Percentiles rank a stretch among this genome's conserved stretches.
Evolutionary conservation across 2,888 invertebrate species (phyloP).

Genomic region (Dendrolimus houi): DNA sequence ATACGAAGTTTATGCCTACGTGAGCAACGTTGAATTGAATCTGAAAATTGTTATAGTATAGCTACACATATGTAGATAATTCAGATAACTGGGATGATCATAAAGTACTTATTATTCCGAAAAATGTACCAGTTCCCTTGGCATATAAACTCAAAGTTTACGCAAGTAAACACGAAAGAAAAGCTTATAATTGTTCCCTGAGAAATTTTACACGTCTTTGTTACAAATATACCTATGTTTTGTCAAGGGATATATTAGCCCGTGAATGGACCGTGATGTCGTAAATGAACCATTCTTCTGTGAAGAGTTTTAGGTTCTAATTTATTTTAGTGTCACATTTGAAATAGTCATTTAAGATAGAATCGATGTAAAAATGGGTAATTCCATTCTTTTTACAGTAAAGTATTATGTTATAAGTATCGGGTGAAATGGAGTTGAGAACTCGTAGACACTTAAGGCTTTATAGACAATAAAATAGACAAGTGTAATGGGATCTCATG

Average conservation of each 20-base stretch:
- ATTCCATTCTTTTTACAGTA: constrained; percentile 22
- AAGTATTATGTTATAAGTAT: constrained; percentile 32
- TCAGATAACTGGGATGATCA: too few species aligned
- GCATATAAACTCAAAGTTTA: constrained; percentile 38
- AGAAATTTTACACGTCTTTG: constrained; percentile 69
- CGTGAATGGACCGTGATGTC: constrained; percentile 49
- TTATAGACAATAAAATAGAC: constrained; percentile 63
- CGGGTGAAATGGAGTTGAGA: constrained; percentile 26
- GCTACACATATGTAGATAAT: too few species aligned
- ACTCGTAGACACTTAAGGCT: constrained; percentile 54
- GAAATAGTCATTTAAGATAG: constrained; percentile 32
- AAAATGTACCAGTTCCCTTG: constrained; percentile 13
- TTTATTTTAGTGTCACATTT: constrained; percentile 41
- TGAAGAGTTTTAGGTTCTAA: constrained; percentile 37
- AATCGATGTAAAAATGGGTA: constrained; percentile 30
- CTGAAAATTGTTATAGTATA: too few species aligned
- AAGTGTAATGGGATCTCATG: constrained; percentile 56
- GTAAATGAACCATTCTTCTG: constrained; percentile 54
- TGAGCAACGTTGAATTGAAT: too few species aligned
- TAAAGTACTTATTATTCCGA: too few species aligned
- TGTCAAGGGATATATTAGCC: constrained; percentile 46
- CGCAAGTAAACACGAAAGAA: too few species aligned
- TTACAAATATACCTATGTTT: constrained; percentile 48
- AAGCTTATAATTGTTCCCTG: constrained; percentile 15
- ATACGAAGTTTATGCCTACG: too few species aligned